These are phyloP conservation scores for Drosophila mauritiana DNA, from an alignment of 1,140 invertebrate species.

Conservation along the genomic window DNA sequence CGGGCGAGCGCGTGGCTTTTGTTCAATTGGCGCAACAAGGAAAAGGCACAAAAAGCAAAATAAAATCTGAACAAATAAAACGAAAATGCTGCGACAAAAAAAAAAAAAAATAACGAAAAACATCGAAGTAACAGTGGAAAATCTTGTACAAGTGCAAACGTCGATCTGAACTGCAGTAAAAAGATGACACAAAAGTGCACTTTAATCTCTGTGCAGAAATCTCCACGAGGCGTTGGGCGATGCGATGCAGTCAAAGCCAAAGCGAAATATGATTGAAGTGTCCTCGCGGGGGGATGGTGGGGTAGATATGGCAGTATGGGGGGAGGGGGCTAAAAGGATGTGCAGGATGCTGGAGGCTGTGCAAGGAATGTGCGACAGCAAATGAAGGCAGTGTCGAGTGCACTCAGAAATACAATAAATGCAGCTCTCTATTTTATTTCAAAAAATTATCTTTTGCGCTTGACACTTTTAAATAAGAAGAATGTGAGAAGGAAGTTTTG, in stretches of 20 bases:
- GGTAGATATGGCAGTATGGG: background rate
- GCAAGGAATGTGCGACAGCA: constrained; percentile 27
- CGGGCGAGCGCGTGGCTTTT: constrained; percentile 59
- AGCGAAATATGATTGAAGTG: constrained; percentile 78
- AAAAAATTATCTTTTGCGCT: background rate
- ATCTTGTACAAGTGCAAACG: constrained; percentile 67
- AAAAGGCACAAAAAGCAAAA: constrained; percentile 22
- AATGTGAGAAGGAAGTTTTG: too few species aligned
- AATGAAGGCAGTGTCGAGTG: constrained; percentile 22
- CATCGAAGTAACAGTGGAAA: constrained; percentile 22
- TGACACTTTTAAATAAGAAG: background rate
- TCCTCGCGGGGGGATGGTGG: constrained; percentile 1
- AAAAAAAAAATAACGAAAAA: constrained; percentile 14
- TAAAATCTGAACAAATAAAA: constrained; percentile 14
- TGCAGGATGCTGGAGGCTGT: constrained; percentile 2
- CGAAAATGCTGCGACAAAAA: background rate
- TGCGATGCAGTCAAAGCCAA: constrained; percentile 48
- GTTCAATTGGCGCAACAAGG: constrained; percentile 73
- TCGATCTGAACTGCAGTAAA: constrained; percentile 62
- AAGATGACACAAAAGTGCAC: constrained; percentile 81
- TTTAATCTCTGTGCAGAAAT: constrained; percentile 79
- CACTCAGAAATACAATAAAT: constrained; percentile 5
- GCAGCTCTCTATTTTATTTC: background rate
- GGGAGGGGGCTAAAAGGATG: background rate
- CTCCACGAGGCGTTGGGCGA: constrained; percentile 39